phyloP scores from a whole-genome alignment of 2,888 invertebrate species.

The Spicauda simplicius region DNA sequence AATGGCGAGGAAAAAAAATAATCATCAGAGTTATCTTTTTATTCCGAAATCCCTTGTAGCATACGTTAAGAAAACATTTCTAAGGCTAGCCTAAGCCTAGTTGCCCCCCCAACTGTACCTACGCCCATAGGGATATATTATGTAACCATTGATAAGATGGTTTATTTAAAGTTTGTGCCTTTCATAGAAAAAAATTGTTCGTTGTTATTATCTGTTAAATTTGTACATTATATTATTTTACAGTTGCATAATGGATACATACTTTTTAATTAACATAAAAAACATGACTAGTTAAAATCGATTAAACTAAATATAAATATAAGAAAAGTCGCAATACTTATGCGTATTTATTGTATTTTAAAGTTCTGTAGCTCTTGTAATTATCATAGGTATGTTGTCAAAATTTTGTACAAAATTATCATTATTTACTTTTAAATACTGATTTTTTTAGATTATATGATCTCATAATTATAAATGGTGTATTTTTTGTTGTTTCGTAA shows the following conservation, averaged over 20 bases:
- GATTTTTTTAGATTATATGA: background rate
- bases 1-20: too few relatives aligned
- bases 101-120: too few relatives aligned
- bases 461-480: background rate
- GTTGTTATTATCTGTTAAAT: slow-evolving; percentile 48
- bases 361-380: too few relatives aligned
- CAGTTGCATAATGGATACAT: background rate
- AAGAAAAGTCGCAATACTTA: too few relatives aligned
- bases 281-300: too few relatives aligned
- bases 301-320: too few relatives aligned
- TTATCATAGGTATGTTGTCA: too few relatives aligned
- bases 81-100: too few relatives aligned
- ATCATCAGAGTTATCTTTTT: too few relatives aligned
- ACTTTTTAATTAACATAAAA: background rate
- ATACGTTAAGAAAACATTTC: too few relatives aligned
- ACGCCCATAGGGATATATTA: slow-evolving; percentile 1
- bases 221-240: slow-evolving; percentile 13
- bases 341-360: too few relatives aligned
- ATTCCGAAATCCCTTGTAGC: too few relatives aligned
- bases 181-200: slow-evolving; percentile 47
- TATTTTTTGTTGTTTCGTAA: background rate
- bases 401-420: background rate
- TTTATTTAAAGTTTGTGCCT: slow-evolving; percentile 64
- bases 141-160: slow-evolving; percentile 55
- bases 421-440: background rate